Conservation (phyloP, 2,888 invertebrate species). For the Zygaena filipendulae region DNA sequence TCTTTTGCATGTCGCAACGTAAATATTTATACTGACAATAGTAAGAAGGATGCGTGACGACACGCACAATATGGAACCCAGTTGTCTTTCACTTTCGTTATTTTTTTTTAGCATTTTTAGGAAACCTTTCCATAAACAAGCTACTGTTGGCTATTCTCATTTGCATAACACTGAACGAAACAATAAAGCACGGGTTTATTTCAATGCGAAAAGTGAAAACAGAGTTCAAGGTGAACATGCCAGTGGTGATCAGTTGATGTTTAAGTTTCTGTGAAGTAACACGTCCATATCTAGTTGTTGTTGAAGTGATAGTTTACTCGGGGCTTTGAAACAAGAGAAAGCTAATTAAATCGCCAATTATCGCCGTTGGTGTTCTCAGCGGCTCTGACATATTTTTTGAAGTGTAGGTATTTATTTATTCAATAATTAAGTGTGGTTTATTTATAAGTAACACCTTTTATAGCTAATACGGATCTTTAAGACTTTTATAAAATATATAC, state of each 20-base stretch:
- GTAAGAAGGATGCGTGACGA: constrained; percentile 46
- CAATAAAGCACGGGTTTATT: constrained; percentile 50
- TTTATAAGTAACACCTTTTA: too few relatives aligned
- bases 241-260: constrained; percentile 39
- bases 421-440: too few relatives aligned
- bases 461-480: too few relatives aligned
- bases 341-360: too few relatives aligned
- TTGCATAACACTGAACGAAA: constrained; percentile 59
- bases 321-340: too few relatives aligned
- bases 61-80: constrained; percentile 47
- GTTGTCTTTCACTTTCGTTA: constrained; percentile 60
- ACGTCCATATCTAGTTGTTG: constrained; percentile 33
- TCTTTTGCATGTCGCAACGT: constrained; percentile 59
- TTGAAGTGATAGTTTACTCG: too few relatives aligned
- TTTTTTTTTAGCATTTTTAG: constrained; percentile 46
- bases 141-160: constrained; percentile 50
- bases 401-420: too few relatives aligned
- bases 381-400: too few relatives aligned
- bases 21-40: constrained; percentile 60
- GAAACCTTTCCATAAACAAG: constrained; percentile 52
- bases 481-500: too few relatives aligned
- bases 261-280: constrained; percentile 42
- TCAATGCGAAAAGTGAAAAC: constrained; percentile 63
- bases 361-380: too few relatives aligned
- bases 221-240: constrained; percentile 40